A percentile compares a stretch with the other conserved stretches of the same genome.
These are phyloP conservation scores for Meriones unguiculatus DNA, from an alignment of 2,113 vertebrate species.

Conservation along the genomic window DNA sequence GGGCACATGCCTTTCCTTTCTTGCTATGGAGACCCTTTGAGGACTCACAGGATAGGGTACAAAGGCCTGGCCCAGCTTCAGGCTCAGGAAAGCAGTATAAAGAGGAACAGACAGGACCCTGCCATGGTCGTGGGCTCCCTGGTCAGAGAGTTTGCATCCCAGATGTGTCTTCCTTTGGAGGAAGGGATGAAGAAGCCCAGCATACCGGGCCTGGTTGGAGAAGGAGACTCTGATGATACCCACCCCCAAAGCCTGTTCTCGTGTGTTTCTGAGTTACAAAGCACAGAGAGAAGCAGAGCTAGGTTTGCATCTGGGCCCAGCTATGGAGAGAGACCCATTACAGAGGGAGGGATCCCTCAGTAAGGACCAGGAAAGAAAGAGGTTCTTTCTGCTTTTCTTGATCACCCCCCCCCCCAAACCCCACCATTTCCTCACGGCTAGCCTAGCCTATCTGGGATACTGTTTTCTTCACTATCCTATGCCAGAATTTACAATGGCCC, in stretches of 20 bases:
- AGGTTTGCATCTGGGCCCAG: not conserved
- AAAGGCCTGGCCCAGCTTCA: not conserved
- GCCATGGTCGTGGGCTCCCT: not conserved
- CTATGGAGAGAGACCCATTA: not conserved
- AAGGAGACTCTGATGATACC: not conserved
- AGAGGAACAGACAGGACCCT: not conserved
- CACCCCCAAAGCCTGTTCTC: not conserved
- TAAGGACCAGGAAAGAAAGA: not conserved
- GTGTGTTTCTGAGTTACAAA: not conserved
- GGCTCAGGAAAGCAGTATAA: not conserved
- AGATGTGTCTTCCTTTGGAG: not conserved
- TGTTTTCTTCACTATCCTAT: not conserved
- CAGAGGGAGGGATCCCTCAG: not conserved
- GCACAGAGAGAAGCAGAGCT: conserved; percentile 4
- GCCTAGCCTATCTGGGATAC: not conserved
- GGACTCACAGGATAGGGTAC: not conserved
- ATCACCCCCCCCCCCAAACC: not conserved
- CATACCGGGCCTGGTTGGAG: not conserved
- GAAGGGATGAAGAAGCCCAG: not conserved
- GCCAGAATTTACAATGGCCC: not conserved
- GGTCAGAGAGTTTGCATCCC: not conserved
- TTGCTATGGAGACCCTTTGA: not conserved
- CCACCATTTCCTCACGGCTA: not conserved
- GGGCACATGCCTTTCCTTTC: not conserved
- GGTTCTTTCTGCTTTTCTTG: conserved; percentile 10